Conservation (phyloP, 1,140 invertebrate species). For the Papilio helenus region DNA sequence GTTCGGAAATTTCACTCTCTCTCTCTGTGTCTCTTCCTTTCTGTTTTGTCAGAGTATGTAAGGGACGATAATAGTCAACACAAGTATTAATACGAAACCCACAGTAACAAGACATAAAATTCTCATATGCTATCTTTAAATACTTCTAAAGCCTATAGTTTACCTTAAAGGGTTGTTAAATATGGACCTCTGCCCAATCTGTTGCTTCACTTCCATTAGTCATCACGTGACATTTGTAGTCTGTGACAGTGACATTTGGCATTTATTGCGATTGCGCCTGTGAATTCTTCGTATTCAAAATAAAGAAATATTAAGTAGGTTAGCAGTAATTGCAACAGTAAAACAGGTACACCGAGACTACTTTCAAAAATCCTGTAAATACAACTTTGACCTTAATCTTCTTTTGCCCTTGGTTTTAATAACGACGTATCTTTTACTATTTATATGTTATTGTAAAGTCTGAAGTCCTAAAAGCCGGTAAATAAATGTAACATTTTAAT, state of each 20-base stretch:
- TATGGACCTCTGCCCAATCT: not conserved
- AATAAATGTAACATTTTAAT: not conserved
- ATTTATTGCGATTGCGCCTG: not conserved
- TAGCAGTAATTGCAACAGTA: constrained; percentile 25
- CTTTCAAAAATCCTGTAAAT: constrained; percentile 21
- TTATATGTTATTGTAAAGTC: not conserved
- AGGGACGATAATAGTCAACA: too few relatives aligned
- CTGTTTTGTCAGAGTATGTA: too few relatives aligned
- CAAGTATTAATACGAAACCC: too few relatives aligned
- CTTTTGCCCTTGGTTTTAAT: not conserved
- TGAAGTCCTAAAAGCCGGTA: not conserved
- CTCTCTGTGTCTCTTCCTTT: too few relatives aligned
- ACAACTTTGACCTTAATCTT: constrained; percentile 13
- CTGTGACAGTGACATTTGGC: not conserved
- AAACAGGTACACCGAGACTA: constrained; percentile 13
- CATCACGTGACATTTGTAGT: not conserved
- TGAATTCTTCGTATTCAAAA: constrained; percentile 3
- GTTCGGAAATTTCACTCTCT: not conserved
- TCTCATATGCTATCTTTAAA: too few relatives aligned
- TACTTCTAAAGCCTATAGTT: not conserved
- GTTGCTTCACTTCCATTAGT: not conserved
- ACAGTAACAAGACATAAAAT: too few relatives aligned
- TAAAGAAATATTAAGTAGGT: constrained; percentile 17
- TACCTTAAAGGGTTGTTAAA: not conserved
- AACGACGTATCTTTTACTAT: not conserved